Evolutionary conservation across 2,113 vertebrate genomes (phyloP).

Genomic region (Rhinolophus sinicus): DNA sequence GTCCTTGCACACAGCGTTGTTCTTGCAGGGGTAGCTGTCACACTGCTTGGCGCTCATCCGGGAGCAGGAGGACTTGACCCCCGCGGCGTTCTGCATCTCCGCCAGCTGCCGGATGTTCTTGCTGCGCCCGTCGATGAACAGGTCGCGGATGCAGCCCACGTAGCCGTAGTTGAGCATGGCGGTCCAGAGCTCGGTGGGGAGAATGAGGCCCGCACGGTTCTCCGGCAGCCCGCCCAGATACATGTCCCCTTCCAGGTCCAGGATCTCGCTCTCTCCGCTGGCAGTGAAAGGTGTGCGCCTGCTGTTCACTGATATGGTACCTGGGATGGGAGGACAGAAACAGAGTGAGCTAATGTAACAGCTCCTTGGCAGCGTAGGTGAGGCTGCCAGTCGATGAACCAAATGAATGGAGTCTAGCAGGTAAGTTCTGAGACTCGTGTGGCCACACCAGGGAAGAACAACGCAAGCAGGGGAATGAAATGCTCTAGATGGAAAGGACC

Average conservation of each 20-base stretch:
- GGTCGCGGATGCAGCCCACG: conserved; percentile 95
- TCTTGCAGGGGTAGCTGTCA: conserved; percentile 95
- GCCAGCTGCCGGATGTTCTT: conserved; percentile 97
- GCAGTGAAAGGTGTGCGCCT: conserved; percentile 95
- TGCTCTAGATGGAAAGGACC: neutral
- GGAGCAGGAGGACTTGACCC: conserved; percentile 94
- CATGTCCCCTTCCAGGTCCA: conserved; percentile 97
- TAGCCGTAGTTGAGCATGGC: conserved; percentile 99
- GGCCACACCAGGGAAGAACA: neutral
- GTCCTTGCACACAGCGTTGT: conserved; percentile 94
- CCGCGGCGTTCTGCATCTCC: conserved; percentile 92
- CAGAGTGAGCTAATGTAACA: neutral
- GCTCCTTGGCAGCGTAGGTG: neutral
- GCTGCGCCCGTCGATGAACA: conserved; percentile 97
- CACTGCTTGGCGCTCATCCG: conserved; percentile 93
- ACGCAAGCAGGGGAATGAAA: neutral
- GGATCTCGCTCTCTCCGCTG: conserved; percentile 97
- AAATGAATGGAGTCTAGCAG: neutral
- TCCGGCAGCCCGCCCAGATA: conserved; percentile 96
- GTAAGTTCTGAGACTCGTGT: neutral
- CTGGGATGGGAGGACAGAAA: conserved; percentile 77
- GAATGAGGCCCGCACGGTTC: conserved; percentile 92
- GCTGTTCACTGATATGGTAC: conserved; percentile 98
- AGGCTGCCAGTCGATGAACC: neutral
- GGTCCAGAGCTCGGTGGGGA: conserved; percentile 98